Conservation (phyloP, 2,797 vertebrate genomes). For the Catharus ustulatus region DNA sequence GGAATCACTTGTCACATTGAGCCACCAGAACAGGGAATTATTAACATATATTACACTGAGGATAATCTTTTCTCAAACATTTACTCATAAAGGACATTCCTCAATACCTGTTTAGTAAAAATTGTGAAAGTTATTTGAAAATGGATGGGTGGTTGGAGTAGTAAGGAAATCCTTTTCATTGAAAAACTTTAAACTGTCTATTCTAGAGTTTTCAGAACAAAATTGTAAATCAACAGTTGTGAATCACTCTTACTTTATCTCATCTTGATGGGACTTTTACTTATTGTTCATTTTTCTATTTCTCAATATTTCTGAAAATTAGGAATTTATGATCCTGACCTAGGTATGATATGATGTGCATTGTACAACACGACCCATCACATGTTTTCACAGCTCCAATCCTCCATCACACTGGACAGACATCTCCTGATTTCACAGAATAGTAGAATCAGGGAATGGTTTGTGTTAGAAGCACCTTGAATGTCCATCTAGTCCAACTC, state of each 20-base stretch:
- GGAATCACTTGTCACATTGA: neutral
- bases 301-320: conserved; percentile 58
- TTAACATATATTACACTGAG: neutral
- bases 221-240: conserved; percentile 37
- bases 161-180: conserved; percentile 61
- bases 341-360: neutral
- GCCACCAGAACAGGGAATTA: neutral
- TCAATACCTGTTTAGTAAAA: conserved; percentile 36
- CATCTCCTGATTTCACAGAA: neutral
- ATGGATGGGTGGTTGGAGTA: neutral
- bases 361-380: neutral
- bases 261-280: neutral
- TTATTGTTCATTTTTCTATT: conserved; percentile 14
- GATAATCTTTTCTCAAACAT: neutral
- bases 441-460: neutral
- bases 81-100: conserved; percentile 29
- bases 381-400: accelerated
- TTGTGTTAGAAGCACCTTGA: neutral
- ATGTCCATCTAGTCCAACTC: neutral
- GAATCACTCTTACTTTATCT: conserved; percentile 41
- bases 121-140: conserved; percentile 46
- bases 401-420: neutral
- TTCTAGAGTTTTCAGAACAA: conserved; percentile 43
- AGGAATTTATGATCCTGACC: neutral
- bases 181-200: conserved; percentile 7